phyloP scores from a whole-genome alignment of 30 jellyfish, hydroid and myxozoan species.

The Pseudorhiza aurosa region DNA sequence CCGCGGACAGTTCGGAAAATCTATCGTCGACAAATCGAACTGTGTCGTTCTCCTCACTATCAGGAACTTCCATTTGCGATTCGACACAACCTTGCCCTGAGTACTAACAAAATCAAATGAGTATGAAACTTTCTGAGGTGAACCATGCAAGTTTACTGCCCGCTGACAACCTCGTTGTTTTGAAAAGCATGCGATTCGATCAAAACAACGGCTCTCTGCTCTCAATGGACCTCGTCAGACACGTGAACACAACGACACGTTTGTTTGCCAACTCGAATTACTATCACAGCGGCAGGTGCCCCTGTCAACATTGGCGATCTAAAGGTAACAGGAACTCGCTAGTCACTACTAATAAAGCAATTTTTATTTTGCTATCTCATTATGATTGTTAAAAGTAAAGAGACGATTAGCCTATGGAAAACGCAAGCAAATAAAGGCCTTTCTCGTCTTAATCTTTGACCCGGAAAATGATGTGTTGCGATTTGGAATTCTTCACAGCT shows the following conservation, averaged over 20 bases:
- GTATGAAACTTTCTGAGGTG: too few relatives aligned
- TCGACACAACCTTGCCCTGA: background rate
- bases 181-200: constrained; percentile 23
- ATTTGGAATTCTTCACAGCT: too few relatives aligned
- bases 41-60: constrained; percentile 7
- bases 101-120: background rate
- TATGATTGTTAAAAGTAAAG: too few relatives aligned
- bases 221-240: constrained; percentile 46
- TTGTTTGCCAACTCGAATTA: constrained; percentile 4
- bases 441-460: too few relatives aligned
- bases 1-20: constrained; percentile 13
- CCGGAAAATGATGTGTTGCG: too few relatives aligned
- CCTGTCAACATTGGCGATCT: constrained; percentile 35
- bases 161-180: constrained; percentile 9
- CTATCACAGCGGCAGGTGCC: constrained; percentile 55
- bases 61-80: constrained; percentile 26
- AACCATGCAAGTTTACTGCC: constrained; percentile 7
- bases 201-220: constrained; percentile 56
- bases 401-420: too few relatives aligned
- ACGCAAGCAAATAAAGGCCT: too few relatives aligned
- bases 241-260: constrained; percentile 66
- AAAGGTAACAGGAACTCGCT: too few relatives aligned
- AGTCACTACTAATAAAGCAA: too few relatives aligned
- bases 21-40: constrained; percentile 44
- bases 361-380: too few relatives aligned